Evolutionary conservation across 2,888 invertebrate genomes (phyloP).

Genomic region (Aphidius colemani): DNA sequence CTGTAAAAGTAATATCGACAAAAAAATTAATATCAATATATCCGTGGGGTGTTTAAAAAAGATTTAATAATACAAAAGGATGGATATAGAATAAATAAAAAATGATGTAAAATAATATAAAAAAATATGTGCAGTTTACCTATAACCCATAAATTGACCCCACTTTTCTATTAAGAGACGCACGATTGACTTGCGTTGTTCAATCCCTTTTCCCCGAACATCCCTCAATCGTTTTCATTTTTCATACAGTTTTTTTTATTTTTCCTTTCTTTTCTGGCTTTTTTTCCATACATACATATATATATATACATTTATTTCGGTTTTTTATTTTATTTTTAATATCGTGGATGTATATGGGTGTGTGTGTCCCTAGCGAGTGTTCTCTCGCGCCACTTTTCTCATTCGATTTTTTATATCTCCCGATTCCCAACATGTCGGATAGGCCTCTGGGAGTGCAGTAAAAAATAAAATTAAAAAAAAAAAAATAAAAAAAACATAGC

Average conservation of each 20-base stretch:
- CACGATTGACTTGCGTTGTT: slow-evolving; percentile 59
- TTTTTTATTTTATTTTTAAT: no score
- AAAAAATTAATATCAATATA: neutral
- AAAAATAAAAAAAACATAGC: neutral
- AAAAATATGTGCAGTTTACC: slow-evolving; percentile 52
- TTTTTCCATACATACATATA: neutral
- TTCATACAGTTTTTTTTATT: slow-evolving; percentile 15
- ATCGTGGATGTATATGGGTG: no score
- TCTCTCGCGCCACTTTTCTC: slow-evolving; percentile 14
- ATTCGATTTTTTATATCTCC: slow-evolving; percentile 26
- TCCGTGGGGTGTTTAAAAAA: slow-evolving; percentile 15
- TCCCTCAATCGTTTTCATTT: slow-evolving; percentile 7
- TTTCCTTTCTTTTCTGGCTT: slow-evolving; percentile 29
- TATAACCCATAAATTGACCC: slow-evolving; percentile 60
- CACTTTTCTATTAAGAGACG: slow-evolving; percentile 60
- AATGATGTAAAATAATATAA: slow-evolving; percentile 17
- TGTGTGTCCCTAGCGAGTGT: slow-evolving; percentile 13
- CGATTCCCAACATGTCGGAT: slow-evolving; percentile 27
- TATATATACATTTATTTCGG: no score
- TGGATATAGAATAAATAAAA: slow-evolving; percentile 25
- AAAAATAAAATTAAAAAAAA: slow-evolving; percentile 19
- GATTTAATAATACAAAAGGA: slow-evolving; percentile 30
- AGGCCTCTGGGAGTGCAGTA: slow-evolving; percentile 19
- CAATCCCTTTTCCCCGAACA: slow-evolving; percentile 46
- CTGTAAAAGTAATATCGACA: no score